phyloP scores from a whole-genome alignment of 2,888 invertebrate species.

The Cosmia pyralina region DNA sequence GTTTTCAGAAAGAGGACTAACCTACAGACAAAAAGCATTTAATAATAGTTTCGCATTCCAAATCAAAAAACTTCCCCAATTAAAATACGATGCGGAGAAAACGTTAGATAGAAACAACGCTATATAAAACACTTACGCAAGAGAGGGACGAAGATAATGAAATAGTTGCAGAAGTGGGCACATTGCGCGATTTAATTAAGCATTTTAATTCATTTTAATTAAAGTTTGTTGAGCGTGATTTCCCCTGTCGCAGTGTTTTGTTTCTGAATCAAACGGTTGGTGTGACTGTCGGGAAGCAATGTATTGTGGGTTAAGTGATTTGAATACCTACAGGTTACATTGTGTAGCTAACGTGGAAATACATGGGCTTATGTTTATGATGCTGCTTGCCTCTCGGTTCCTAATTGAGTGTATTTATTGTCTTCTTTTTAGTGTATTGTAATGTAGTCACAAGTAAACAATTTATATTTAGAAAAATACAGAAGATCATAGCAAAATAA shows the following conservation, averaged over 20 bases:
- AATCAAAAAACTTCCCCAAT: slow-evolving; percentile 49
- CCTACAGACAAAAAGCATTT: not conserved
- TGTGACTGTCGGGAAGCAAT: not conserved
- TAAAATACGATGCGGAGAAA: slow-evolving; percentile 38
- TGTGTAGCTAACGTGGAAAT: not conserved
- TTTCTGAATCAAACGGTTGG: slow-evolving; percentile 28
- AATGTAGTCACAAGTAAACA: too few species aligned
- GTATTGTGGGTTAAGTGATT: not conserved
- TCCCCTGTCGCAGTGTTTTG: slow-evolving; percentile 54
- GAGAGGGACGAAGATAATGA: slow-evolving; percentile 31
- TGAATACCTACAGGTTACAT: not conserved
- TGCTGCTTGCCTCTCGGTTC: not conserved
- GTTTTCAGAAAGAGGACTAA: not conserved
- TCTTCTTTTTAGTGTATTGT: too few species aligned
- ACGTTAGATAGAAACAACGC: slow-evolving; percentile 22
- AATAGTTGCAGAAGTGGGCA: slow-evolving; percentile 62
- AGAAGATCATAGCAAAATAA: too few species aligned
- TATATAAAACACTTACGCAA: slow-evolving; percentile 6
- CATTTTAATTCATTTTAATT: slow-evolving; percentile 75
- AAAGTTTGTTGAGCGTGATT: slow-evolving; percentile 55
- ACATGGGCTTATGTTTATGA: too few species aligned
- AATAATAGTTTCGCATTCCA: slow-evolving; percentile 27
- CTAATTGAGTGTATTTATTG: not conserved
- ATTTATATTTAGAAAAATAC: too few species aligned
- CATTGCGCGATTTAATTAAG: slow-evolving; percentile 72